These are phyloP conservation scores for Damaliscus lunatus DNA, from an alignment of 2,113 vertebrate species.

Conservation along the genomic window DNA sequence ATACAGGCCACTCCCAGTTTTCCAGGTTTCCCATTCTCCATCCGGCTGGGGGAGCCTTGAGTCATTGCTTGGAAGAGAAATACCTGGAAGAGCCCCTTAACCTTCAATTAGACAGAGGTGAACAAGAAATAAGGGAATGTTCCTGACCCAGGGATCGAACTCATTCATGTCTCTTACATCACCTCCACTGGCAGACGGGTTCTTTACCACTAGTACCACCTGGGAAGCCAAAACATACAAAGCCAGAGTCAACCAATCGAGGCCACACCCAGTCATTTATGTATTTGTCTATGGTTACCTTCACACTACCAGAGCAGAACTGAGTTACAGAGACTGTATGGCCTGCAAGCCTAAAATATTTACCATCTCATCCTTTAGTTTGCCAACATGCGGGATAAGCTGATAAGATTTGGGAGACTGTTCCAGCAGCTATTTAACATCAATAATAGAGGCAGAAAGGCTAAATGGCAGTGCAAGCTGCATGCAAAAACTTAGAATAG, in stretches of 20 bases:
- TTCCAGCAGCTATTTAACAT: slow-evolving; percentile 3
- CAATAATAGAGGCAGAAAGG: background rate
- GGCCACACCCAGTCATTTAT: background rate
- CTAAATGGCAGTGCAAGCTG: background rate
- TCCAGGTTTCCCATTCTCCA: background rate
- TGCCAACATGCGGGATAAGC: background rate
- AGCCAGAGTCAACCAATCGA: background rate
- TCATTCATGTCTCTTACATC: background rate
- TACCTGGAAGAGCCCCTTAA: background rate
- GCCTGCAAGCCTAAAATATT: background rate
- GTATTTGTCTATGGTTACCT: background rate
- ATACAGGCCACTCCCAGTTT: background rate
- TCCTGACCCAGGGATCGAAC: background rate
- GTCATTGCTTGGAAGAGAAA: background rate
- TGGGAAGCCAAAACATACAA: background rate
- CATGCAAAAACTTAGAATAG: background rate
- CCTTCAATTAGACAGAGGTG: background rate
- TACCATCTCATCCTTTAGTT: background rate
- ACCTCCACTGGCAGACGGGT: background rate
- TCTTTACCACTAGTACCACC: background rate
- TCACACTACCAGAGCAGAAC: background rate
- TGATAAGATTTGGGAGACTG: background rate
- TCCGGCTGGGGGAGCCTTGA: background rate
- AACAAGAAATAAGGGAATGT: background rate
- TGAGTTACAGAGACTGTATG: background rate